These are phyloP conservation scores for Cerastis leucographa DNA, from an alignment of 2,888 invertebrate genomes.

Conservation along the genomic window DNA sequence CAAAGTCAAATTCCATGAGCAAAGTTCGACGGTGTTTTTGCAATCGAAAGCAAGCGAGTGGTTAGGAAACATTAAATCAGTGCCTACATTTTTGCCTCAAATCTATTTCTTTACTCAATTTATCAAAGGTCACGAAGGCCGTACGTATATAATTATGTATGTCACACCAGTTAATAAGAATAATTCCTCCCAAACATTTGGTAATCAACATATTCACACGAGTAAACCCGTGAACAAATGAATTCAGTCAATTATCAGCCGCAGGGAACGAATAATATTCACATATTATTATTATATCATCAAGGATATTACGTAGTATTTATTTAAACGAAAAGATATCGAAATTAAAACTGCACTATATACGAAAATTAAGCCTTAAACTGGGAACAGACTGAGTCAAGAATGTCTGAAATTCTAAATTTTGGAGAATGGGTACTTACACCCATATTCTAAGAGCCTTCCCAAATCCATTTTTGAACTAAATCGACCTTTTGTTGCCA, in stretches of 20 bases:
- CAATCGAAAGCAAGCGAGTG: too few relatives aligned
- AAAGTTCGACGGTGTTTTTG: too few relatives aligned
- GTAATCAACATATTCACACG: conserved; percentile 15
- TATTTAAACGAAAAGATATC: conserved; percentile 18
- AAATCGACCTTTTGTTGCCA: too few relatives aligned
- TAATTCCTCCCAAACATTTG: conserved; percentile 9
- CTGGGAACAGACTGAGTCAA: not conserved
- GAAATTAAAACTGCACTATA: not conserved
- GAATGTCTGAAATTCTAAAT: conserved; percentile 2
- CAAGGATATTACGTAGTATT: conserved; percentile 15
- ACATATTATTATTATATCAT: conserved; percentile 4
- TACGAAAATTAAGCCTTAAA: not conserved
- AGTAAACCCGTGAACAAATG: conserved; percentile 12
- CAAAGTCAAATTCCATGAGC: too few relatives aligned
- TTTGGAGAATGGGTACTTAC: not conserved
- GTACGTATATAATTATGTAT: not conserved
- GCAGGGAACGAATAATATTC: not conserved
- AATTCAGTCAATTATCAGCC: conserved; percentile 33
- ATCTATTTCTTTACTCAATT: not conserved
- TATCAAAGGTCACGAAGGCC: too few relatives aligned
- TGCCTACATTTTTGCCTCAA: not conserved
- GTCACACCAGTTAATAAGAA: not conserved
- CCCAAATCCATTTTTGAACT: too few relatives aligned
- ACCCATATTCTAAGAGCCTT: too few relatives aligned
- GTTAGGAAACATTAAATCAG: fast-evolving